phyloP scores from a whole-genome alignment of 2,797 vertebrate genomes.

The Antennarius maculatus region DNA sequence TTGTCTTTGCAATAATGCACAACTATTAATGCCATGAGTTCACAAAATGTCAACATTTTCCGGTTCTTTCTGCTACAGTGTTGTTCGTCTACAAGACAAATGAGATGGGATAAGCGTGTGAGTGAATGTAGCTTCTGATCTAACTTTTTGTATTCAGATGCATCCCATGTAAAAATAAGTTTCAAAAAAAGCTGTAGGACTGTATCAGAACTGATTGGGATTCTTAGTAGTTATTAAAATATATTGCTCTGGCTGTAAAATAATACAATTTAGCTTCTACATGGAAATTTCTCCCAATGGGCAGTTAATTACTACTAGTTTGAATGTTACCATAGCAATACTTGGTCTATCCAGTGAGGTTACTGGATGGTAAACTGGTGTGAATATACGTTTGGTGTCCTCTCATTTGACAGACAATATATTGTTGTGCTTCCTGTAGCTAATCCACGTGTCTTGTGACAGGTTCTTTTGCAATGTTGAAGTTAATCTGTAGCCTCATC shows the following conservation, averaged over 20 bases:
- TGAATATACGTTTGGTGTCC: not conserved
- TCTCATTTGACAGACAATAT: not conserved
- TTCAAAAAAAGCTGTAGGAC: no score
- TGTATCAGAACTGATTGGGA: no score
- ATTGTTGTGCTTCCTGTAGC: not conserved
- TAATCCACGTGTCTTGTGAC: not conserved
- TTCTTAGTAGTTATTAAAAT: no score
- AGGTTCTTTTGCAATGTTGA: not conserved
- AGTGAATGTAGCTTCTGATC: no score
- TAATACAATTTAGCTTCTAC: not conserved
- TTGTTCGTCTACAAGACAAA: slow-evolving; percentile 29
- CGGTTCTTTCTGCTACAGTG: slow-evolving; percentile 42
- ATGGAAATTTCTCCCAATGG: no score
- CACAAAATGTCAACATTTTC: slow-evolving; percentile 40
- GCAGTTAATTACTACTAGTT: not conserved
- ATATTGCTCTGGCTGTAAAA: no score
- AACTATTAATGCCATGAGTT: not conserved
- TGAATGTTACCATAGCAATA: slow-evolving; percentile 1
- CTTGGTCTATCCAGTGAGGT: not conserved
- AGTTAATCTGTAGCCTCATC: not conserved
- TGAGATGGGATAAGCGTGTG: slow-evolving; percentile 13
- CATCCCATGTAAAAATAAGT: no score
- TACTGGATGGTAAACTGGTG: not conserved
- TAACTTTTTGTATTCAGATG: no score
- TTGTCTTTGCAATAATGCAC: not conserved